Base-by-base conservation (phyloP, 2,113 vertebrate species). In the Isurus oxyrinchus region DNA sequence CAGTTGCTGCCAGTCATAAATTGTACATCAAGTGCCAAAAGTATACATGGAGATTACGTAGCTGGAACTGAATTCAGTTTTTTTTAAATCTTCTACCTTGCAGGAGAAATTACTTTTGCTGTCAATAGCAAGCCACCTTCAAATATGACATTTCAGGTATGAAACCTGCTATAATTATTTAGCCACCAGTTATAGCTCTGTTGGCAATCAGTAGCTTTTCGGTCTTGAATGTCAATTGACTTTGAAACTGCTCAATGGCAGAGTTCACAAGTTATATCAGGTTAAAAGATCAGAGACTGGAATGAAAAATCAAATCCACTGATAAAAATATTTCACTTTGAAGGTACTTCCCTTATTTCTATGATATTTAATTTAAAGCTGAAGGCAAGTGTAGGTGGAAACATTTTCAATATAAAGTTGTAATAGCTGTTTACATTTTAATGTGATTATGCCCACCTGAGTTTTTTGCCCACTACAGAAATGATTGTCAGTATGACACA, bases 1-100 rank as follows among this genome's bases (percentile, higher is more conserved):
- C 90, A 94, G 57, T 44, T 94, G n/a, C n/a, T 94, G 16, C 19
- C 59, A 94, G 59, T 94, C 90, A 94, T 63, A 94, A 94, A 11
- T n/a, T 94, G 59, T 94, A 40, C 31, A 35, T 35, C 35, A 63
- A 93, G 59, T 61, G 59, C 19, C n/a, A 94, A 94, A 61, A 63
- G 90, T 40, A 66, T 63, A n/a, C 90, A 40, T 61, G 55, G 57
- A 61, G 35, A 63, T 57, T 57, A 27, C 2, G n/a, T 66, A 5
- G 35, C 59, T 8, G 7, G 1, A 40, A 61, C 23, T 40, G 4
- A 61, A 25, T 88, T 25, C 27, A 57, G 31, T 61, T 61, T 40
- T 35, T 35, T 21, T 93, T n/a, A 16, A 63, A 57, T 93, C 49
- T 27, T 88, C 31, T 6, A 35, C 35, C 1, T 0, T 27, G 35